Base-by-base conservation (phyloP, 1,140 invertebrate genomes). In the Drosophila subpulchrella region DNA sequence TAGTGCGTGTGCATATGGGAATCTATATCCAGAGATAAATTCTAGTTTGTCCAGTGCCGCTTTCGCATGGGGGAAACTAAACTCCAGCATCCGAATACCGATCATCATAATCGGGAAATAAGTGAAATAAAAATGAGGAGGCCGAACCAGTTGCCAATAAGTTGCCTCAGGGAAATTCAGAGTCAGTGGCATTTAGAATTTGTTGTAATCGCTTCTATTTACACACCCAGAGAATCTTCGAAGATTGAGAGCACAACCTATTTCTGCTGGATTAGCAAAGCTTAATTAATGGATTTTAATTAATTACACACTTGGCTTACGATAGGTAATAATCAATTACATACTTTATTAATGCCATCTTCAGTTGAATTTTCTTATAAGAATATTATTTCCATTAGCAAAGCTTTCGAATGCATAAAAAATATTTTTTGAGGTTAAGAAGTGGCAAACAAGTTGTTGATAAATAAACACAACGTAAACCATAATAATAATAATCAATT, bases 41-140 rank as follows among this genome's bases (percentile, higher is more conserved):
- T 71, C 68, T 71, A 41, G 68, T 72, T 71, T 71, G 51, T 51
- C 68, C 53, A 71, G 68, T 76, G 48, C 53, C 54, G 73, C 73
- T 76, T 76, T 67, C 73, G 76, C 73, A 76, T 76, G 61, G 70
- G 53, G 32, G 54, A 44, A 41, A 41, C 30, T 34, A 44, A 71
- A 39, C 17, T 41, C 50, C 27, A 42, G 32, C 36, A 73, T 63
- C n/a, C 39, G 30, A 34, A 48, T 20, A 38, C 13, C 17, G 36
- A 54, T 51, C 59, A 50, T 56, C 51, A 50, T 55, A 75, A 65
- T 75, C 59, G 71, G 53, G 59, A 65, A 67, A 55, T 76, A 76
- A 76, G 73, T 76, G 73, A 76, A 76, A 76, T 76, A 76, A 76
- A 76, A 76, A 76, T 68, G 74, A 76, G 59, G 38, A 66, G 72